These are phyloP conservation scores for Darevskia mixta DNA, from an alignment of 2,797 vertebrate species.

Conservation along the genomic window DNA sequence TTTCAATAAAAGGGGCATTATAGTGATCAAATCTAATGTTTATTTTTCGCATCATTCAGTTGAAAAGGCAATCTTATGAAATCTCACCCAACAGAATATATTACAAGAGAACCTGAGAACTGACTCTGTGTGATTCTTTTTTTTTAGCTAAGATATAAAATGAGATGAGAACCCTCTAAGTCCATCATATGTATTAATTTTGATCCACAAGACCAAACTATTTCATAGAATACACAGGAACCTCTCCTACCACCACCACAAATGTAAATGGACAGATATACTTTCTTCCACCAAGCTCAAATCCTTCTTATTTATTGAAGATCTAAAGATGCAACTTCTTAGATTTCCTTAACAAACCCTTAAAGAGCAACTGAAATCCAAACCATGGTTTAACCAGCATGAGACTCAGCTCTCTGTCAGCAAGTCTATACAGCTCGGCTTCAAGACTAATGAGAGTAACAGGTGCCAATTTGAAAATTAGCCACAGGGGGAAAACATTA, in stretches of 20 bases:
- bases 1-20: conserved; percentile 36
- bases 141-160: not conserved
- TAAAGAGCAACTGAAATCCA: not conserved
- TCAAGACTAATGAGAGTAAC: conserved; percentile 5
- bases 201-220: not conserved
- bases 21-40: conserved; percentile 30
- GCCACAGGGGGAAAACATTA: not conserved
- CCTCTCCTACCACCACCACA: not conserved
- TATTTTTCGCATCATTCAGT: not conserved
- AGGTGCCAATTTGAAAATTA: conserved; percentile 10
- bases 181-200: not conserved
- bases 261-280: not conserved
- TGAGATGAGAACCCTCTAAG: not conserved
- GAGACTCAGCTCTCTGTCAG: conserved; percentile 17
- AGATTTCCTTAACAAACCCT: not conserved
- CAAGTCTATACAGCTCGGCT: conserved; percentile 24
- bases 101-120: conserved; percentile 15
- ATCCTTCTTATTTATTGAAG: not conserved
- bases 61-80: conserved; percentile 9
- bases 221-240: not conserved
- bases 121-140: not conserved
- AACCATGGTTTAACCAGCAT: not conserved
- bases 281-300: not conserved
- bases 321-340: not conserved
- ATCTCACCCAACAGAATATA: not conserved